These are phyloP conservation scores for Pentamera pediparva DNA, from an alignment of 53 echinoderm and acorn worm genomes.

Conservation along the genomic window DNA sequence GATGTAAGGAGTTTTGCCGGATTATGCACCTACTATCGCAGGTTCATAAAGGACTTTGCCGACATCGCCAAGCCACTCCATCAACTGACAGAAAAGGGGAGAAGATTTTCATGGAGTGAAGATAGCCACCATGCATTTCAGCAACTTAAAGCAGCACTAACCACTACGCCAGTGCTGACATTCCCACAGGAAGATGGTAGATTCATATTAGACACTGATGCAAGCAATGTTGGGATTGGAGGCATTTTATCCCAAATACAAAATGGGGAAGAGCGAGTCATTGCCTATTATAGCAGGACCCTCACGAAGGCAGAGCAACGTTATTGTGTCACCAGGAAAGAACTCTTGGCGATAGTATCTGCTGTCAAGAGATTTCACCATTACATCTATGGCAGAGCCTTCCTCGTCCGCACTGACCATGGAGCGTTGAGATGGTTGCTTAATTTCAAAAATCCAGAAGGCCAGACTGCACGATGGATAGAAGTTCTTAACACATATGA, in stretches of 20 bases:
- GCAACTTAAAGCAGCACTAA: constrained; percentile 7
- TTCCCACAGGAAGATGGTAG: constrained; percentile 5
- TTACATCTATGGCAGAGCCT: too few relatives aligned
- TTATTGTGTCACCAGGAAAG: constrained; percentile 39
- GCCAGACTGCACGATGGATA: too few relatives aligned
- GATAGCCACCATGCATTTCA: constrained; percentile 17
- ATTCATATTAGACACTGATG: constrained; percentile 29
- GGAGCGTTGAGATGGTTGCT: too few relatives aligned
- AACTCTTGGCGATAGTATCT: constrained; percentile 34
- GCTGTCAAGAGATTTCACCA: constrained; percentile 26
- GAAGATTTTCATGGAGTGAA: constrained; percentile 12
- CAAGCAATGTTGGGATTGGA: constrained; percentile 21
- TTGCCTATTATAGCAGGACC: constrained; percentile 26
- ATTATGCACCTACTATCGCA: constrained; percentile 11
- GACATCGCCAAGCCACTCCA: constrained; percentile 18
- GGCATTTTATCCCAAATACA: constrained; percentile 34
- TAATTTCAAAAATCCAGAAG: too few relatives aligned
- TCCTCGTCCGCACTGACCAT: too few relatives aligned
- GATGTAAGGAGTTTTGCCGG: constrained; percentile 11
- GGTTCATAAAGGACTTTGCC: background rate
- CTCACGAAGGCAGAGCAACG: background rate
- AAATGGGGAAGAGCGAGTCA: constrained; percentile 18
- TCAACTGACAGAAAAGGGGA: constrained; percentile 22
- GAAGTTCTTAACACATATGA: too few relatives aligned
- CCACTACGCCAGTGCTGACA: constrained; percentile 6